A percentile compares a stretch with the other conserved stretches of the same genome.
Evolutionary conservation across 2,113 vertebrate species (phyloP).

Genomic region (Rhea pennata): DNA sequence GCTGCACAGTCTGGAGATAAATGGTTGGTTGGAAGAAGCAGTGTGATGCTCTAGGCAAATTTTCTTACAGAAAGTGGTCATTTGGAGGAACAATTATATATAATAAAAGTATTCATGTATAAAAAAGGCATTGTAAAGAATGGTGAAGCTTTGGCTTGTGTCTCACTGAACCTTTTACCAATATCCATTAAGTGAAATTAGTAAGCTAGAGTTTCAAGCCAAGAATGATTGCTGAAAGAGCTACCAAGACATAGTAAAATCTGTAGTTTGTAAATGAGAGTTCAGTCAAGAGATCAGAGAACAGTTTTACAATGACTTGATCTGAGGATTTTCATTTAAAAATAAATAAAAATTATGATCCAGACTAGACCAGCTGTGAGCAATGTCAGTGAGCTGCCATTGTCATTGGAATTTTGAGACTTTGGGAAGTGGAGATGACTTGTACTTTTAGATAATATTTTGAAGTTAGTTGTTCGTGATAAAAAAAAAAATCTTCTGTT

Average conservation of each 20-base stretch:
- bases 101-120: background rate
- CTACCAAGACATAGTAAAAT: background rate
- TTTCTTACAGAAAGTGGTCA: background rate
- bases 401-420: background rate
- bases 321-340: background rate
- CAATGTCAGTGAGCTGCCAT: background rate
- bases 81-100: background rate
- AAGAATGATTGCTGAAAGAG: background rate
- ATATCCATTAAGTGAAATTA: background rate
- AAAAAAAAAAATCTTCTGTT: background rate
- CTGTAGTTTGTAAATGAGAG: background rate
- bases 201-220: background rate
- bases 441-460: background rate
- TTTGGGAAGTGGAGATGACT: background rate
- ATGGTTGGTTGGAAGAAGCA: background rate
- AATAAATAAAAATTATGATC: background rate
- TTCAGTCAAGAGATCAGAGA: background rate
- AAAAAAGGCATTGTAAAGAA: background rate
- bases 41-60: background rate
- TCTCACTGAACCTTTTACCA: accelerated
- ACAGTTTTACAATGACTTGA: accelerated
- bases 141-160: background rate
- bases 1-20: background rate
- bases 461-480: background rate
- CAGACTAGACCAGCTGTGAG: accelerated